A percentile compares a stretch with the other conserved stretches of the same genome.
phyloP scores from a whole-genome alignment of 2,797 vertebrate species.

The Danio albolineatus region DNA sequence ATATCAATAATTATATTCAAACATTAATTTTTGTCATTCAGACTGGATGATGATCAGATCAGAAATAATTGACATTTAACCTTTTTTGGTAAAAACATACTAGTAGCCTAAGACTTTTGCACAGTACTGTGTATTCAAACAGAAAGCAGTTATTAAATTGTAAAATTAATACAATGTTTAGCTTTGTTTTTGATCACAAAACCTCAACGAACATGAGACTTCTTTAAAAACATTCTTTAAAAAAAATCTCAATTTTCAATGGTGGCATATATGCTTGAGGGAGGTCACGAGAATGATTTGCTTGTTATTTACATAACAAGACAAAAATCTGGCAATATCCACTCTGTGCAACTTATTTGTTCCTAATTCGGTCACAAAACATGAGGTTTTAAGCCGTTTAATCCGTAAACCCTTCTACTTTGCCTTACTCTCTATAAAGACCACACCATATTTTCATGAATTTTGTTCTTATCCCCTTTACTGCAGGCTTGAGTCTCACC shows the following conservation, averaged over 20 bases:
- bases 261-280: not conserved
- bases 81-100: too few species aligned
- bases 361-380: not conserved
- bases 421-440: not conserved
- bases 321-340: not conserved
- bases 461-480: not conserved
- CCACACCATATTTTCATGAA: not conserved
- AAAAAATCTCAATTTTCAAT: too few species aligned
- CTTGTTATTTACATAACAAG: not conserved
- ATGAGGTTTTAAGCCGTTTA: constrained; percentile 28
- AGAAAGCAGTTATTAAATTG: not conserved
- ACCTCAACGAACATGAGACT: not conserved
- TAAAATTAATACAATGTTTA: not conserved
- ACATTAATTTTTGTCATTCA: too few species aligned
- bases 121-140: too few species aligned
- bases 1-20: too few species aligned
- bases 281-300: not conserved
- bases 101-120: too few species aligned
- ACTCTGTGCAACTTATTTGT: not conserved
- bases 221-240: not conserved
- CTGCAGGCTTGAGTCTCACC: constrained; percentile 78
- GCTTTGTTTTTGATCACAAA: not conserved
- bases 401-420: constrained; percentile 7
- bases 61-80: too few species aligned
- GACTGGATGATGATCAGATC: too few species aligned